A percentile compares a stretch with the other conserved stretches of the same genome.
These are phyloP conservation scores for Mactra quadrangularis DNA, from an alignment of 1,140 invertebrate genomes.

Conservation along the genomic window DNA sequence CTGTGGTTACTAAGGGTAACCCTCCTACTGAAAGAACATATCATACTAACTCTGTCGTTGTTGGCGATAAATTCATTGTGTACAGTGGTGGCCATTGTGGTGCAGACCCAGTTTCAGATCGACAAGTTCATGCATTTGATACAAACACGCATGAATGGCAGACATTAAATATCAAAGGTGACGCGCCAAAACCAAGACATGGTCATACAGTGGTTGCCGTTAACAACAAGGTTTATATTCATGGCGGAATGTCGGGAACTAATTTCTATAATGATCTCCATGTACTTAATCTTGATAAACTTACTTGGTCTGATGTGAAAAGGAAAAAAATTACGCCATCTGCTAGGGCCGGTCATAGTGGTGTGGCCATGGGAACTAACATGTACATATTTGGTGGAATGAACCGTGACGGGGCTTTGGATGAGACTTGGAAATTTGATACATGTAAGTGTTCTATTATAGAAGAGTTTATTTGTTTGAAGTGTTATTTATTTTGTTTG, in stretches of 20 bases:
- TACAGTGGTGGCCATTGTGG: slow-evolving; percentile 83
- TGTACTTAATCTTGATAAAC: slow-evolving; percentile 80
- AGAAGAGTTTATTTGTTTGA: background rate
- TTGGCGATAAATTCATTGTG: slow-evolving; percentile 80
- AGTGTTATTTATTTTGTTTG: background rate
- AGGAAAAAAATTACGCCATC: slow-evolving; percentile 77
- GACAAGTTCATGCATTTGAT: slow-evolving; percentile 81
- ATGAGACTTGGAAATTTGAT: slow-evolving; percentile 81
- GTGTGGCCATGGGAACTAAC: slow-evolving; percentile 70
- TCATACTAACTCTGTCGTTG: slow-evolving; percentile 76
- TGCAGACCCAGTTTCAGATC: slow-evolving; percentile 80
- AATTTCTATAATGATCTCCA: slow-evolving; percentile 83
- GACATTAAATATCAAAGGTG: slow-evolving; percentile 74
- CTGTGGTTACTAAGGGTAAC: slow-evolving; percentile 71
- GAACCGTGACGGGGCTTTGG: slow-evolving; percentile 80
- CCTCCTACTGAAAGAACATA: slow-evolving; percentile 80
- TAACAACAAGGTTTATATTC: slow-evolving; percentile 80
- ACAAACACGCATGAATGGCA: slow-evolving; percentile 75
- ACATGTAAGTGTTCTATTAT: slow-evolving; percentile 69
- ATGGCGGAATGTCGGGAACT: slow-evolving; percentile 82
- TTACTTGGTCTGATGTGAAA: slow-evolving; percentile 77
- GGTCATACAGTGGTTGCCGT: slow-evolving; percentile 82
- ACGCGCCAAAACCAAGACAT: slow-evolving; percentile 82
- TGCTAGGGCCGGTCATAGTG: slow-evolving; percentile 81
- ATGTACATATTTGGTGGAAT: slow-evolving; percentile 83